Evolutionary conservation across 2,113 vertebrate genomes (phyloP).

Genomic region (Tringa solitaria): DNA sequence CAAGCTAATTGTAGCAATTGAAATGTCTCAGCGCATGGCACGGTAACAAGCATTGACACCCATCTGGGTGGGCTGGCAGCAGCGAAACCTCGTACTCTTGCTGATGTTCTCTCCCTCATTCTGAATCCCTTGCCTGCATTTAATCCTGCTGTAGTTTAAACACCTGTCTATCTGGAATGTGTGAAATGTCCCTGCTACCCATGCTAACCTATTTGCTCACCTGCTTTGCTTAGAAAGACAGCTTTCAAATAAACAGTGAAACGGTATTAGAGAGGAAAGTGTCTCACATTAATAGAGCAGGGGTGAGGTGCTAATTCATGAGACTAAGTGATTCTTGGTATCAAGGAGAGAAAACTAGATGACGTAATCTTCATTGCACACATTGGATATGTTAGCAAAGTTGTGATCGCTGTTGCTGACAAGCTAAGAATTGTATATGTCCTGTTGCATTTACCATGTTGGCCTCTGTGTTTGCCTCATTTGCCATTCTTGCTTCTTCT

Average conservation of each 20-base stretch:
- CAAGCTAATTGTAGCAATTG: slow-evolving; percentile 42
- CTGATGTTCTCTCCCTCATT: not conserved
- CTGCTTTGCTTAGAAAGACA: slow-evolving; percentile 66
- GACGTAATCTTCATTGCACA: not conserved
- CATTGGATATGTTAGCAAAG: not conserved
- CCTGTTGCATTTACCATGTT: not conserved
- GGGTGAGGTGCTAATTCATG: not conserved
- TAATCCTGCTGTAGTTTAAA: slow-evolving; percentile 78
- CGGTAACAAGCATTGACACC: slow-evolving; percentile 40
- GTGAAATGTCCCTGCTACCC: slow-evolving; percentile 64
- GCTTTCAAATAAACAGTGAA: slow-evolving; percentile 65
- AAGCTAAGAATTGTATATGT: not conserved
- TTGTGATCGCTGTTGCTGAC: not conserved
- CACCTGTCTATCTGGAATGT: slow-evolving; percentile 81
- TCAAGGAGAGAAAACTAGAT: not conserved
- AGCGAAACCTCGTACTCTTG: not conserved
- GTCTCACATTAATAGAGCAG: not conserved
- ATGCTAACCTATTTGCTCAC: slow-evolving; percentile 71
- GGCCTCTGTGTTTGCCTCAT: slow-evolving; percentile 2
- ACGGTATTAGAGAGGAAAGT: slow-evolving; percentile 35
- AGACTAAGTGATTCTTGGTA: not conserved
- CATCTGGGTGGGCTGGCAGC: slow-evolving; percentile 46
- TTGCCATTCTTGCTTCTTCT: slow-evolving; percentile 3
- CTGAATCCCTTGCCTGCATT: slow-evolving; percentile 66
- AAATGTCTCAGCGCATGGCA: not conserved